Percentiles rank a stretch among this genome's conserved stretches.
Evolutionary conservation across 2,888 invertebrate genomes (phyloP).

Genomic region (Lasioglossum figueresi): DNA sequence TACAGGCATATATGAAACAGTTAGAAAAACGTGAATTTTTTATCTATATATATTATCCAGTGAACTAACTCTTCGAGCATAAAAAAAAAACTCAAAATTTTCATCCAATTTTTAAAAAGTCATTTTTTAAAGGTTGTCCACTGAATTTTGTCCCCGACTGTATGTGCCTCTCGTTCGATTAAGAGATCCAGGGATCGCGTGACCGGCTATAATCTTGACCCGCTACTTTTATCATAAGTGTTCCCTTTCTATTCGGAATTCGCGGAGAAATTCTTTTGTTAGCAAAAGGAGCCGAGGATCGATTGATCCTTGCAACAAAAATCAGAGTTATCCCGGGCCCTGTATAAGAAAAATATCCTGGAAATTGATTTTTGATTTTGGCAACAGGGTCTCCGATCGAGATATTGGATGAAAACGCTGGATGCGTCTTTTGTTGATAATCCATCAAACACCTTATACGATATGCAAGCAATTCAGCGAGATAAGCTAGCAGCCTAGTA

Average conservation of each 20-base stretch:
- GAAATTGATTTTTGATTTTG: not conserved
- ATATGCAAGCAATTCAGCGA: not conserved
- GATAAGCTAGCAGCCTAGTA: not conserved
- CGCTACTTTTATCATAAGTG: not conserved
- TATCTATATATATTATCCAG: too few relatives aligned
- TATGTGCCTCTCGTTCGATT: not conserved
- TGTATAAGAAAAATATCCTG: too few relatives aligned
- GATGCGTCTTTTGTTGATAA: not conserved
- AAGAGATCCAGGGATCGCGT: slow-evolving; percentile 33
- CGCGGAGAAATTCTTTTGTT: not conserved
- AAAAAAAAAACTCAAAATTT: too few relatives aligned
- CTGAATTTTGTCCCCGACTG: too few relatives aligned
- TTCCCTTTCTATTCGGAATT: not conserved
- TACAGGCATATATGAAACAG: not conserved
- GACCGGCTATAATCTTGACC: not conserved
- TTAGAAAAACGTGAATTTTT: too few relatives aligned
- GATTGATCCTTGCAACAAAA: not conserved
- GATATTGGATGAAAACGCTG: not conserved
- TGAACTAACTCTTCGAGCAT: too few relatives aligned
- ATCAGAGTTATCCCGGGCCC: too few relatives aligned
- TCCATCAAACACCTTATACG: not conserved
- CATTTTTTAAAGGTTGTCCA: too few relatives aligned
- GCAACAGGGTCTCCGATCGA: not conserved
- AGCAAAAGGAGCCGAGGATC: not conserved
- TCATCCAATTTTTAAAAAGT: too few relatives aligned